Percentiles rank a stretch among this genome's conserved stretches.
Conservation (phyloP, 2,797 vertebrate genomes). For the Glyptemys insculpta region DNA sequence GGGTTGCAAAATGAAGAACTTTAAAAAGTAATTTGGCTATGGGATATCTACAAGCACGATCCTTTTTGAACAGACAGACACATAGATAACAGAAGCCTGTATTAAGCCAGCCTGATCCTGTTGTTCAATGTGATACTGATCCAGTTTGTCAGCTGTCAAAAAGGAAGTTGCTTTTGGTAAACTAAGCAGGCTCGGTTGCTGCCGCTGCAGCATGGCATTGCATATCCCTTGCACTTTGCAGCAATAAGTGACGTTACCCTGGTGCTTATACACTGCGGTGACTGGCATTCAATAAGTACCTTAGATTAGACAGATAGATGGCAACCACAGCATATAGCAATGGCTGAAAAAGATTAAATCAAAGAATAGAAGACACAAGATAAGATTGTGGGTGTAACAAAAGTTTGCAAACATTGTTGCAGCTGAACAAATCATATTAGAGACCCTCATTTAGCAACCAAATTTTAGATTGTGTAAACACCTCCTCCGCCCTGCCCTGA, state of each 20-base stretch:
- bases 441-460: background rate
- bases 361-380: background rate
- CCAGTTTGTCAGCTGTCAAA: background rate
- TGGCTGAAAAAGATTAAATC: background rate
- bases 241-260: background rate
- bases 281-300: background rate
- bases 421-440: background rate
- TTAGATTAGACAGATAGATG: background rate
- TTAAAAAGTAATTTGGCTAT: background rate
- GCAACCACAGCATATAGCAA: background rate
- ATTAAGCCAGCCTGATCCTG: background rate
- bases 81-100: background rate
- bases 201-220: background rate
- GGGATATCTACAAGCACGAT: background rate
- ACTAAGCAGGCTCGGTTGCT: background rate
- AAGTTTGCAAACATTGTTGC: background rate
- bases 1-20: background rate
- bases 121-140: background rate
- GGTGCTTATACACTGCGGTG: background rate
- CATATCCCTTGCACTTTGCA: background rate
- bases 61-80: background rate
- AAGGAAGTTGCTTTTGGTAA: background rate
- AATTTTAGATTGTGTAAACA: background rate
- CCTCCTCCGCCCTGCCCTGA: background rate
- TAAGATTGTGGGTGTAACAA: background rate